phyloP scores from a whole-genome alignment of 2,113 vertebrate species.

The Fukomys damarensis region DNA sequence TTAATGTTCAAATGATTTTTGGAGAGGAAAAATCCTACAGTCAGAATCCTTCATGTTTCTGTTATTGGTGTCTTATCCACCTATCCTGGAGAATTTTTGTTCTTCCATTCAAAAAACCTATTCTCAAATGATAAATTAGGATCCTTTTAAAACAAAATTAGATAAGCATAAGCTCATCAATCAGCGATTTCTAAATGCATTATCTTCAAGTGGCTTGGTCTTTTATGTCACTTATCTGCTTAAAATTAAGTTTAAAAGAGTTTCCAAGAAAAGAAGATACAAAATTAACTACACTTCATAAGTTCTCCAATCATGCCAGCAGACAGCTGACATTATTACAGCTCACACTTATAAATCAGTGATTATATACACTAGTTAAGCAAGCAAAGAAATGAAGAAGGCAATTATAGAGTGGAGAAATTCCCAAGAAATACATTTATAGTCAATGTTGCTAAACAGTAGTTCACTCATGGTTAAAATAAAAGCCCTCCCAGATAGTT shows the following conservation, averaged over 20 bases:
- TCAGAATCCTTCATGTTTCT: background rate
- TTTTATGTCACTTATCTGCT: constrained; percentile 73
- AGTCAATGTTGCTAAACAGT: constrained; percentile 58
- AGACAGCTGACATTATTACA: constrained; percentile 69
- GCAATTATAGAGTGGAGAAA: constrained; percentile 46
- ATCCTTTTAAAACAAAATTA: constrained; percentile 76
- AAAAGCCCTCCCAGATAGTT: constrained; percentile 21
- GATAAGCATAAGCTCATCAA: constrained; percentile 64
- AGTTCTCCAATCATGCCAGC: constrained; percentile 63
- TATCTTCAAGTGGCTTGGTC: constrained; percentile 67
- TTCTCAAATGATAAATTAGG: constrained; percentile 62
- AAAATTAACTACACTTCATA: constrained; percentile 78
- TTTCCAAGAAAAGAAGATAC: constrained; percentile 70
- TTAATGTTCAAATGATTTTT: constrained; percentile 64
- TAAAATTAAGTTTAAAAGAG: constrained; percentile 73
- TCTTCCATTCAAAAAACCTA: constrained; percentile 69
- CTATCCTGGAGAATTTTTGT: constrained; percentile 46
- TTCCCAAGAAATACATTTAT: constrained; percentile 49
- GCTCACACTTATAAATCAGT: constrained; percentile 72
- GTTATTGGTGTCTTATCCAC: background rate
- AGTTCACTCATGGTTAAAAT: constrained; percentile 49
- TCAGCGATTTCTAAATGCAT: constrained; percentile 69
- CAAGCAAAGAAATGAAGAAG: constrained; percentile 69
- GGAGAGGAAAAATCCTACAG: background rate
- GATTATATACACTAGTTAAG: constrained; percentile 68